Conservation (phyloP, 1,140 invertebrate genomes). For the Conopomorpha cramerella region DNA sequence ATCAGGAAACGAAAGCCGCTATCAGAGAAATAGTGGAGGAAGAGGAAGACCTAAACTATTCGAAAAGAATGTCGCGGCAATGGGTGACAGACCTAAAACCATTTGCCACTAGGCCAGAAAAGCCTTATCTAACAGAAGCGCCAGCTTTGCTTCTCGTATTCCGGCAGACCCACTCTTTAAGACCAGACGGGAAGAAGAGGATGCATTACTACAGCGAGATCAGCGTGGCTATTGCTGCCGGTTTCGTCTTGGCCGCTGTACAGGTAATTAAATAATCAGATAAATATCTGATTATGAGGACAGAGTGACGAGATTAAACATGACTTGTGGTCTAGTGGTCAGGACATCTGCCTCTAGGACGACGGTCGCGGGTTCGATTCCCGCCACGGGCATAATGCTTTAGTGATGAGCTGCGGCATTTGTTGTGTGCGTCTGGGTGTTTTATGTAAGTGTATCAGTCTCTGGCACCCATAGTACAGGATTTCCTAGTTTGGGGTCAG, state of each 20-base stretch:
- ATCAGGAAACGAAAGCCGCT: conserved; percentile 67
- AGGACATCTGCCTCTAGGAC: too few species aligned
- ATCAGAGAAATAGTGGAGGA: conserved; percentile 82
- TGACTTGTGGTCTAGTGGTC: too few species aligned
- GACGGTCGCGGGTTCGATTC: too few species aligned
- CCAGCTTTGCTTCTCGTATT: conserved; percentile 87
- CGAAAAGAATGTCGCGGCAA: conserved; percentile 81
- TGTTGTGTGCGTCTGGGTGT: too few species aligned
- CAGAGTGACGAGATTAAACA: too few species aligned
- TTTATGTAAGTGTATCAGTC: too few species aligned
- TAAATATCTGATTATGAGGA: too few species aligned
- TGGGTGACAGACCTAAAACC: conserved; percentile 87
- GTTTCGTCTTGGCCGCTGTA: conserved; percentile 83
- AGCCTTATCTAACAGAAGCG: conserved; percentile 84
- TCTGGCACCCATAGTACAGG: too few species aligned
- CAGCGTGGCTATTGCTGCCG: conserved; percentile 79
- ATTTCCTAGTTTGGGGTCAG: too few species aligned
- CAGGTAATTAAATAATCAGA: too few species aligned
- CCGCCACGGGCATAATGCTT: too few species aligned
- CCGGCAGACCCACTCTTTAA: conserved; percentile 78
- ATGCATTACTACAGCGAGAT: conserved; percentile 92
- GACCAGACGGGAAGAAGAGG: conserved; percentile 71
- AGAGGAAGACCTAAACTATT: conserved; percentile 88
- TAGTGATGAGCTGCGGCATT: too few species aligned
- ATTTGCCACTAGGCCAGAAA: conserved; percentile 77